Conservation (phyloP, 2,888 invertebrate genomes). For the Spilarctia lutea region DNA sequence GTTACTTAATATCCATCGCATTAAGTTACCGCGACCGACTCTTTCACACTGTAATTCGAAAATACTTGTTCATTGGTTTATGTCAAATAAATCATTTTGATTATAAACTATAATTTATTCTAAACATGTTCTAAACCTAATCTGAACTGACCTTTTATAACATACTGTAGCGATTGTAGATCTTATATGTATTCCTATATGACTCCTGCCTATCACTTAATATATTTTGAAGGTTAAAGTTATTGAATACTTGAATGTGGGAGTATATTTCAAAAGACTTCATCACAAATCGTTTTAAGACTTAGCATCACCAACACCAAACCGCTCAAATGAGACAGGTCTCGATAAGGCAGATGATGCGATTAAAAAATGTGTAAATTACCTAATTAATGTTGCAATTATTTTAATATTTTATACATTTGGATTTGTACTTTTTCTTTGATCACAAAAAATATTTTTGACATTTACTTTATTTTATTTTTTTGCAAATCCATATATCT, state of each 20-base stretch:
- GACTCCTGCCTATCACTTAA: constrained; percentile 42
- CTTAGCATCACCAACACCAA: neutral
- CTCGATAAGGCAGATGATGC: constrained; percentile 10
- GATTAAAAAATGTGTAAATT: constrained; percentile 13
- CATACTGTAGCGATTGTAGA: constrained; percentile 22
- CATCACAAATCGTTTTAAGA: constrained; percentile 1
- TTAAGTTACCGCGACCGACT: neutral
- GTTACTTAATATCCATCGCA: neutral
- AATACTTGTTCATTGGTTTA: neutral
- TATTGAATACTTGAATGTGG: constrained; percentile 25
- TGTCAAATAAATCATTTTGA: neutral
- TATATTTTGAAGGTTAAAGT: constrained; percentile 30
- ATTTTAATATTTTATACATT: constrained; percentile 29
- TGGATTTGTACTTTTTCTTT: constrained; percentile 41
- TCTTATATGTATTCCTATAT: constrained; percentile 38
- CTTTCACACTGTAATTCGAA: neutral
- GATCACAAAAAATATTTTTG: constrained; percentile 4
- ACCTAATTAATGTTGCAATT: constrained; percentile 26
- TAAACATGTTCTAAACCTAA: neutral
- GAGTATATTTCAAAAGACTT: constrained; percentile 31
- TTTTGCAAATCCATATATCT: constrained; percentile 60
- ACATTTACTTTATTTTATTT: constrained; percentile 14
- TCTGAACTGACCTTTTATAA: constrained; percentile 4
- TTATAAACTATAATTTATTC: neutral
- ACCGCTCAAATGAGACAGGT: neutral